Evolutionary conservation across 2,888 invertebrate species (phyloP).

Genomic region (Anodontia alba): DNA sequence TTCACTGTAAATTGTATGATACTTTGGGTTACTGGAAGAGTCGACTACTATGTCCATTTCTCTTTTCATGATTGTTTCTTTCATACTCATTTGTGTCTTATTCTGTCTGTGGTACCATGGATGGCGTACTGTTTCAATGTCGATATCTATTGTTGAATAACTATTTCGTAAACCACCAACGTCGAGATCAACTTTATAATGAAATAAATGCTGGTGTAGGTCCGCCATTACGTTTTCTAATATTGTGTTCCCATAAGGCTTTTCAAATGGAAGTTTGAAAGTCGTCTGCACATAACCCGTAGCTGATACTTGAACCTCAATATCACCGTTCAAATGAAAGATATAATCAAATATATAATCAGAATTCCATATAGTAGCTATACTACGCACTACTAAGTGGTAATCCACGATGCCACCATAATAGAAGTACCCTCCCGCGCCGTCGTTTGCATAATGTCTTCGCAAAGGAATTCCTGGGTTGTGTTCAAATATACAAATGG

Average conservation of each 20-base stretch:
- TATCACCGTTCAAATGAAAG: constrained; percentile 78
- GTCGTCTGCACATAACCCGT: constrained; percentile 79
- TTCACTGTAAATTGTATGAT: constrained; percentile 70
- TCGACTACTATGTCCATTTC: constrained; percentile 72
- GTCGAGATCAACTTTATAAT: constrained; percentile 81
- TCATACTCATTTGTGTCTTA: constrained; percentile 69
- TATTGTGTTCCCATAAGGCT: constrained; percentile 70
- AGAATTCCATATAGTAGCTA: constrained; percentile 75
- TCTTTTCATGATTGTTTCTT: constrained; percentile 55
- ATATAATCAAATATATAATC: constrained; percentile 81
- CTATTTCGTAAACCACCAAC: constrained; percentile 73
- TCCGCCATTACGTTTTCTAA: constrained; percentile 71
- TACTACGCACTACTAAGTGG: constrained; percentile 74
- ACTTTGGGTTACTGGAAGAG: constrained; percentile 66
- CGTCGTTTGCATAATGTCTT: constrained; percentile 72
- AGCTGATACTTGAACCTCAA: constrained; percentile 73
- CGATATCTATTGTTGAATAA: constrained; percentile 70
- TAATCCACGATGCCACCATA: constrained; percentile 75
- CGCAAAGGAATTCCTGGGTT: constrained; percentile 75
- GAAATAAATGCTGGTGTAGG: constrained; percentile 78
- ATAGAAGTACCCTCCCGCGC: constrained; percentile 55
- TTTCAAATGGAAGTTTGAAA: constrained; percentile 69
- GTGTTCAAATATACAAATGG: constrained; percentile 80
- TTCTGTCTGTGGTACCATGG: constrained; percentile 63
- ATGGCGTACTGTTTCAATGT: constrained; percentile 57